Evolutionary conservation across 2,888 invertebrate species (phyloP).

Genomic region (Parelbella ahira): DNA sequence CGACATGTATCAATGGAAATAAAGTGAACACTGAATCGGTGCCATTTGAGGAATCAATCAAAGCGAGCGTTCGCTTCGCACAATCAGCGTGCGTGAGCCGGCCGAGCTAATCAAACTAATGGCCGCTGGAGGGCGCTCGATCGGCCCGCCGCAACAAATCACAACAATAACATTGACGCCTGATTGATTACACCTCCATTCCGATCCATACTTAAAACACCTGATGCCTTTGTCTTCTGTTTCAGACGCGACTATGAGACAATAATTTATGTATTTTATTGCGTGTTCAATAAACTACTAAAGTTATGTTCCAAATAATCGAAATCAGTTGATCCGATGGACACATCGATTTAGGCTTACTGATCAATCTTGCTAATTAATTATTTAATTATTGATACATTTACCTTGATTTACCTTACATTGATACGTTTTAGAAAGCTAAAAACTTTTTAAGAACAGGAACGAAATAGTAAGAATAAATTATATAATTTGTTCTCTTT

Average conservation of each 20-base stretch:
- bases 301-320: no score
- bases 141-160: conserved; percentile 70
- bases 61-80: conserved; percentile 62
- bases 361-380: no score
- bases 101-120: conserved; percentile 65
- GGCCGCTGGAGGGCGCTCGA: conserved; percentile 56
- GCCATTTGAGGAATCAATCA: conserved; percentile 72
- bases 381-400: no score
- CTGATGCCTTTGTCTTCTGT: conserved; percentile 36
- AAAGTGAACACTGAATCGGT: conserved; percentile 46
- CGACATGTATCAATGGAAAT: conserved; percentile 40
- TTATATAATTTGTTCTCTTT: no score
- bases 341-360: no score
- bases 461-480: no score
- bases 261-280: no score
- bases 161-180: conserved; percentile 69
- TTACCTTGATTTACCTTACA: no score
- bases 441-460: no score
- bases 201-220: conserved; percentile 40
- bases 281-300: no score
- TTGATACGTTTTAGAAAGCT: no score
- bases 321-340: no score
- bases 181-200: conserved; percentile 59
- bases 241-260: background rate
- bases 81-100: conserved; percentile 67